Conservation (phyloP, 2,888 invertebrate species). For the Orthosia incerta region DNA sequence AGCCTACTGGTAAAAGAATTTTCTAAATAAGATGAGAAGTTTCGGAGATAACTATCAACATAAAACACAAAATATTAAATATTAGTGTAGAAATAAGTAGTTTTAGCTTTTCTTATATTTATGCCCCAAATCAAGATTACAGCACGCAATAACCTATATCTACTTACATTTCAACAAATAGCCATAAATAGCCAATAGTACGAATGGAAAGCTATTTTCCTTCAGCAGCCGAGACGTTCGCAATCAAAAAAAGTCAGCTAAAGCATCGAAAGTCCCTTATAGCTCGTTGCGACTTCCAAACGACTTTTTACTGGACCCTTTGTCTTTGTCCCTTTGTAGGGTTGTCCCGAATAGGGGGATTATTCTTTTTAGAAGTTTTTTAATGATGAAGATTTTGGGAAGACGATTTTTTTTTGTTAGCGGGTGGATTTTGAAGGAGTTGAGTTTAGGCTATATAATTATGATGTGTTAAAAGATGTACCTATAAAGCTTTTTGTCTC, state of each 20-base stretch:
- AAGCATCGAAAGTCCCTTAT: slow-evolving; percentile 78
- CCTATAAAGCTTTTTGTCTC: background rate
- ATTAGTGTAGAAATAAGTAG: too few species aligned
- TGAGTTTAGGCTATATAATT: background rate
- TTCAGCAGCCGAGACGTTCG: slow-evolving; percentile 69
- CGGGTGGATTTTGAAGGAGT: background rate
- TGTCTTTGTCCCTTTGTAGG: slow-evolving; percentile 72
- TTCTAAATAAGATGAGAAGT: too few species aligned
- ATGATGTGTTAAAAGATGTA: background rate
- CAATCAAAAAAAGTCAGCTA: slow-evolving; percentile 83
- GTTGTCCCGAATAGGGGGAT: slow-evolving; percentile 57
- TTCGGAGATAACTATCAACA: too few species aligned
- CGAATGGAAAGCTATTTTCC: slow-evolving; percentile 61
- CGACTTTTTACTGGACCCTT: slow-evolving; percentile 83
- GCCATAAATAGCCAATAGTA: slow-evolving; percentile 47
- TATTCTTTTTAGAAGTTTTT: slow-evolving; percentile 51
- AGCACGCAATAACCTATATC: background rate
- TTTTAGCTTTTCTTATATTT: too few species aligned
- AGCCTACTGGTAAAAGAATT: too few species aligned
- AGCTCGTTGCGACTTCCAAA: slow-evolving; percentile 77
- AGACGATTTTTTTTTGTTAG: slow-evolving; percentile 13
- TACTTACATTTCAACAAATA: slow-evolving; percentile 10
- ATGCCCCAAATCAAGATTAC: background rate
- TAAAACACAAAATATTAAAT: too few species aligned
- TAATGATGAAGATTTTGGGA: slow-evolving; percentile 40